Conservation (phyloP, 2,888 invertebrate species). For the Drosophila percnosoma region DNA sequence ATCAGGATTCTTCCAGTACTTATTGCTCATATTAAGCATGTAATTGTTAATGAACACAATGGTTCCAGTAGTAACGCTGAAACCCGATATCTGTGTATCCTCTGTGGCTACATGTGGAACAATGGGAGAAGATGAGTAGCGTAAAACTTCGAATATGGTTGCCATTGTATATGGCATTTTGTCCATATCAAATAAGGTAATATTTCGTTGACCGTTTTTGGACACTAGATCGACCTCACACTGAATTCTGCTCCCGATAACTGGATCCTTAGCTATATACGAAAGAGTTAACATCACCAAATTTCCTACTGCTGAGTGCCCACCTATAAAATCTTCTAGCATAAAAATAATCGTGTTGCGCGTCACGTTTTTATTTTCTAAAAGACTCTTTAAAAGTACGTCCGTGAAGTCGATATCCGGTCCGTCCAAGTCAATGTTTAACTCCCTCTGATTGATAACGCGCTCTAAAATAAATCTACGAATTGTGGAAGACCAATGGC, state of each 20-base stretch:
- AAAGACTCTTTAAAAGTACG: conserved; percentile 89
- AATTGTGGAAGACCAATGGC: conserved; percentile 89
- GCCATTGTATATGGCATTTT: conserved; percentile 93
- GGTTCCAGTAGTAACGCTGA: conserved; percentile 90
- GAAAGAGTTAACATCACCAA: conserved; percentile 91
- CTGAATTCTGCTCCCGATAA: conserved; percentile 88
- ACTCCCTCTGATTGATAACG: conserved; percentile 87
- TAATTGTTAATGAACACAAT: conserved; percentile 94
- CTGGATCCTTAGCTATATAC: conserved; percentile 88
- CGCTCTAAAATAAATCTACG: conserved; percentile 90
- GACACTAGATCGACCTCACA: conserved; percentile 89
- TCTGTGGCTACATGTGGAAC: conserved; percentile 95
- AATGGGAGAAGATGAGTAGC: conserved; percentile 94
- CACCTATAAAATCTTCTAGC: conserved; percentile 94
- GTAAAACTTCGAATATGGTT: conserved; percentile 91
- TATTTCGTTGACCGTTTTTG: conserved; percentile 85
- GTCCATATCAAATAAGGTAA: conserved; percentile 88
- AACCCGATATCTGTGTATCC: conserved; percentile 90
- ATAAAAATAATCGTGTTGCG: conserved; percentile 92
- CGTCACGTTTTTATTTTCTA: conserved; percentile 87
- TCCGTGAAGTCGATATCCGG: conserved; percentile 92
- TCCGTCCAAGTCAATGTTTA: conserved; percentile 85
- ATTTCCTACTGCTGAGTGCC: conserved; percentile 95
- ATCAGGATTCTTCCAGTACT: conserved; percentile 90
- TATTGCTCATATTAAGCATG: conserved; percentile 90